Evolutionary conservation across 2,888 invertebrate species (phyloP), one percentile per base, ranked within the genome.

Genomic region (Zonitis immaculata): DNA sequence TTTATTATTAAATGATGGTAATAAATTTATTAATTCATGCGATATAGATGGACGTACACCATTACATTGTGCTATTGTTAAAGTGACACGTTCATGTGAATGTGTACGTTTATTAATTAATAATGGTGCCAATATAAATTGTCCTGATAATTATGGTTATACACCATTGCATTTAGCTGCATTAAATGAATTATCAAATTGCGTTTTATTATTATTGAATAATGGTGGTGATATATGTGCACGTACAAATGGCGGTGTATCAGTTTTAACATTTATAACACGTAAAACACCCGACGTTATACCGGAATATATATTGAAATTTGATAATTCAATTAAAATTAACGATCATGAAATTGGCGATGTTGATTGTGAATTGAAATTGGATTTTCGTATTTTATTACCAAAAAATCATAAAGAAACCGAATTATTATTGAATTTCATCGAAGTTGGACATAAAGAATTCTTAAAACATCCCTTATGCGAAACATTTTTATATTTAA

Each of bases 301-400:
- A 42, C 87, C 89, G 0, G 83, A 86, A 54, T 75, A 74, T 52
- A 65, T 73, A 5, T 52, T 61, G 28, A 87, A 88, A 69, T 80
- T 91, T 42, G 89, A 91, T 64, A 80, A 85, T 30, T 86, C 89
- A 0, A 86, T 91, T 11, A 85, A 86, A 61, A 80, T 89, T 6
- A 88, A 88, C 65, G 91, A 91, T 66, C 90, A 91, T 65, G 91
- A 92, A 70, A 79, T 91, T 20, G 90, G 90, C 0, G 91, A 92
- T 64, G 88, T 90, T 0, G 91, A 92, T 68, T 91, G 91, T 65
- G 91, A 91, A 71, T 79, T 91, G 2, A 87, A 84, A 71, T 70
- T 87, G 47, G 86, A 87, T 68, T 79, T 86, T 72, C 72, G 80
- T 67, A 74, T 85, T 48, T 72, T 87, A 60, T 81, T 89, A 59